Evolutionary conservation across 2,113 vertebrate genomes (phyloP).

Genomic region (Brachypodius melanocephalos): DNA sequence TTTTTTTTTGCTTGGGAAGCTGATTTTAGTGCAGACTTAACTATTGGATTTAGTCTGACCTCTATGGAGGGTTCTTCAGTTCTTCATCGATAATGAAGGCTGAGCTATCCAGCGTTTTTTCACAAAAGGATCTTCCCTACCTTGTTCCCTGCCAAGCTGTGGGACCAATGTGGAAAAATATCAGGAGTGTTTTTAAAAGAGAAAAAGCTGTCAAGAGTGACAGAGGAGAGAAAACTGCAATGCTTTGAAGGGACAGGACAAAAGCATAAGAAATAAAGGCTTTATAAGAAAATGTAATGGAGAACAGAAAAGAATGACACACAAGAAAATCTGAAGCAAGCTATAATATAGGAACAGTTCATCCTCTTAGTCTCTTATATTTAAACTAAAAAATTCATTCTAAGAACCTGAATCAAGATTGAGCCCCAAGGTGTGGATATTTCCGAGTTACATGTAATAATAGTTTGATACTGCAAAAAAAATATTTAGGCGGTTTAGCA

Average conservation of each 20-base stretch:
- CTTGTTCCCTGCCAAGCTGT: neutral
- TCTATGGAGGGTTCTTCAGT: neutral
- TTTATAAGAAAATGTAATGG: neutral
- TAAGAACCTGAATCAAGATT: neutral
- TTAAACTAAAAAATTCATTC: neutral
- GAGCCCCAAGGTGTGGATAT: neutral
- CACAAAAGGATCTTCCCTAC: neutral
- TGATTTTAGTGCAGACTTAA: neutral
- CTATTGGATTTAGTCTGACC: neutral
- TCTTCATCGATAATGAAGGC: fast-evolving
- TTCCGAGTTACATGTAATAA: neutral
- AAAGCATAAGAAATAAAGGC: neutral
- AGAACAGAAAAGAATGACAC: neutral
- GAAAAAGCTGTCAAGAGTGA: neutral
- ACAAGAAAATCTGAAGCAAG: neutral
- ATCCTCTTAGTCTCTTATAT: neutral
- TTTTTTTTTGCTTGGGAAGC: neutral
- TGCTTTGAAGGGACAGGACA: neutral
- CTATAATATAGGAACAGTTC: neutral
- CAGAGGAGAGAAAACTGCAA: neutral
- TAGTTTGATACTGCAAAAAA: neutral
- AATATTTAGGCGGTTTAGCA: neutral
- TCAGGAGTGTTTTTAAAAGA: neutral
- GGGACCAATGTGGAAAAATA: neutral
- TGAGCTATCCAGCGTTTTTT: neutral